Evolutionary conservation across 1,140 invertebrate species (phyloP).

Genomic region (Coboldia fuscipes): DNA sequence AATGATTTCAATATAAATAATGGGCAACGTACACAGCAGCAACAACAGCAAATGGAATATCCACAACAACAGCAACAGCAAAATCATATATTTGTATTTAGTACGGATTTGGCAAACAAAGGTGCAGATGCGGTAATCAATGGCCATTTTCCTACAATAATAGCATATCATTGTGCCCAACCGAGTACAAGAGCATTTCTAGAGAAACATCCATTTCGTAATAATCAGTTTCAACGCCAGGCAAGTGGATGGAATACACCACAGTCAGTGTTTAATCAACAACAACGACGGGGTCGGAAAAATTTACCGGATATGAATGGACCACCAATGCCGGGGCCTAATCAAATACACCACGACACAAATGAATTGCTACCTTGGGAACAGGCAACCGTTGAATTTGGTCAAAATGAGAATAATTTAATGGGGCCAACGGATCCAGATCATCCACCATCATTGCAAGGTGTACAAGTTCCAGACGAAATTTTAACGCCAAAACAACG

Average conservation of each 20-base stretch:
- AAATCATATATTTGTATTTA: constrained; percentile 96
- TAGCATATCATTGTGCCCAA: constrained; percentile 87
- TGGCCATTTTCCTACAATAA: constrained; percentile 77
- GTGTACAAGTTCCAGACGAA: constrained; percentile 85
- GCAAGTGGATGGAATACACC: too few species aligned
- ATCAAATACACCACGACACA: too few species aligned
- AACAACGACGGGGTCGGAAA: not conserved
- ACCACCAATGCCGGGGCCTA: constrained; percentile 3
- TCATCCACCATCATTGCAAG: constrained; percentile 37
- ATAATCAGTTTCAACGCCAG: constrained; percentile 67
- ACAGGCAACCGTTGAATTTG: constrained; percentile 7
- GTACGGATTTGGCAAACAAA: constrained; percentile 80
- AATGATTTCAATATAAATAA: too few species aligned
- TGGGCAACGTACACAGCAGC: too few species aligned
- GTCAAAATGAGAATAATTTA: constrained; percentile 6
- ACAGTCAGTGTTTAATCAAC: constrained; percentile 33
- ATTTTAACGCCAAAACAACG: constrained; percentile 90
- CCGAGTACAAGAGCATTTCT: constrained; percentile 87
- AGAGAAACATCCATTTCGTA: constrained; percentile 80
- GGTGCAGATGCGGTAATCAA: constrained; percentile 78
- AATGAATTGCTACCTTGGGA: constrained; percentile 19
- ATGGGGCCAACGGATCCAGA: constrained; percentile 25
- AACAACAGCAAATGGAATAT: constrained; percentile 55
- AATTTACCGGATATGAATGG: too few species aligned
- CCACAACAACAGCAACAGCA: constrained; percentile 95